Percentiles rank a stretch among this genome's conserved stretches.
phyloP scores from a whole-genome alignment of 2,797 vertebrate genomes.

The Morus bassanus region DNA sequence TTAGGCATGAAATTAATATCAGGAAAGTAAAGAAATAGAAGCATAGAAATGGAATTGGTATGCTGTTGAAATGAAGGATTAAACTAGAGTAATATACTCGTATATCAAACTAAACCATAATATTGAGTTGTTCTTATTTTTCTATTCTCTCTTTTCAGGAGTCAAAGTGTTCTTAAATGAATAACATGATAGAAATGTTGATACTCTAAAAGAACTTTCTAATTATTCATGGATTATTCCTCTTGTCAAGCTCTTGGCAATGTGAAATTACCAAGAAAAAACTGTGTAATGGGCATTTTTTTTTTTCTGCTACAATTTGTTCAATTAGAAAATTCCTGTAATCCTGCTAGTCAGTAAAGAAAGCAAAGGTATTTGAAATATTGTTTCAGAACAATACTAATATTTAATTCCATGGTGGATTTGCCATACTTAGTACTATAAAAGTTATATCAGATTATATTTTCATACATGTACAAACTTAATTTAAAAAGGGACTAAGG shows the following conservation, averaged over 20 bases:
- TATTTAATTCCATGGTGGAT: background rate
- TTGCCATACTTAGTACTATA: background rate
- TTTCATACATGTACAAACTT: background rate
- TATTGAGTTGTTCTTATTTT: background rate
- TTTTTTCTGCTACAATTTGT: background rate
- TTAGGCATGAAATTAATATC: background rate
- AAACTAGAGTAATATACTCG: background rate
- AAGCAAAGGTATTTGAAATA: background rate
- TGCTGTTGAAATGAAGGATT: background rate
- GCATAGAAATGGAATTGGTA: background rate
- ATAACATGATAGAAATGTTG: background rate
- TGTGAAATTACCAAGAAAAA: background rate
- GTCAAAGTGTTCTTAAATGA: background rate
- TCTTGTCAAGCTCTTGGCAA: background rate
- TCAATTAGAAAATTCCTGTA: background rate
- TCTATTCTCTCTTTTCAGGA: background rate
- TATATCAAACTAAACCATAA: background rate
- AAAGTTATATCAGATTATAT: background rate
- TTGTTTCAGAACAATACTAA: background rate
- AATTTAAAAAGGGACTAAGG: background rate
- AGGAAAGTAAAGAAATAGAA: background rate
- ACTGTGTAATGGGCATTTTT: background rate
- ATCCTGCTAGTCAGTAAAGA: background rate
- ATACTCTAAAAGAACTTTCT: background rate
- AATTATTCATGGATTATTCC: background rate